These are phyloP conservation scores for Dasysyrphus tricinctus DNA, from an alignment of 2,888 invertebrate genomes.

Conservation along the genomic window DNA sequence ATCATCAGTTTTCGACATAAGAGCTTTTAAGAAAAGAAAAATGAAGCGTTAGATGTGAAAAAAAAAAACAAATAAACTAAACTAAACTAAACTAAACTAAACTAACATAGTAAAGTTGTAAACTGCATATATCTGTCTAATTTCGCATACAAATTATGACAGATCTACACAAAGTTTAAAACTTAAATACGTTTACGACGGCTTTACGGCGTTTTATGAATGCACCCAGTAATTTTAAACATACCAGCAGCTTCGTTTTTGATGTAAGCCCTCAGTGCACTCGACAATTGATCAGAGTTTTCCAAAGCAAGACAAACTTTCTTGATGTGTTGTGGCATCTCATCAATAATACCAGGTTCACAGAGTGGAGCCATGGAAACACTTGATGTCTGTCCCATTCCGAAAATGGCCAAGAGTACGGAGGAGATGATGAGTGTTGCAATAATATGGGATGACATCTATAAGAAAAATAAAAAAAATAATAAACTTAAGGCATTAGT, in stretches of 20 bases:
- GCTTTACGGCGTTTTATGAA: no score
- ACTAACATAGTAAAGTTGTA: no score
- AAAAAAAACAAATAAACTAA: no score
- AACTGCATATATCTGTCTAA: no score
- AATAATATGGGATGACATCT: conserved; percentile 81
- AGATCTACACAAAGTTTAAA: no score
- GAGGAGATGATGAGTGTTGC: conserved; percentile 77
- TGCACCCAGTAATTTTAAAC: conserved; percentile 50
- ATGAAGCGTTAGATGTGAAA: background rate
- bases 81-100: no score
- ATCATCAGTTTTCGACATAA: conserved; percentile 82
- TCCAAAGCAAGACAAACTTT: conserved; percentile 85
- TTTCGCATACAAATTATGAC: no score
- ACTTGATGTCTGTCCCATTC: conserved; percentile 79
- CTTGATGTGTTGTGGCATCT: conserved; percentile 85
- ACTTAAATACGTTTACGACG: no score
- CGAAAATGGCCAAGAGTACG: conserved; percentile 76
- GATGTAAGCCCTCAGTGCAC: conserved; percentile 82
- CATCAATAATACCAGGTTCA: conserved; percentile 85
- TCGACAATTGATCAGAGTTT: conserved; percentile 82
- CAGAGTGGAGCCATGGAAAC: conserved; percentile 85
- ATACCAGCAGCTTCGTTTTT: conserved; percentile 83
- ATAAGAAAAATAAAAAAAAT: conserved; percentile 30
- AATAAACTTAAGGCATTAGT: background rate
- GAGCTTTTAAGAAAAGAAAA: conserved; percentile 77